Evolutionary conservation across 1,140 invertebrate species (phyloP).

Genomic region (Eurytemora carolleeae): DNA sequence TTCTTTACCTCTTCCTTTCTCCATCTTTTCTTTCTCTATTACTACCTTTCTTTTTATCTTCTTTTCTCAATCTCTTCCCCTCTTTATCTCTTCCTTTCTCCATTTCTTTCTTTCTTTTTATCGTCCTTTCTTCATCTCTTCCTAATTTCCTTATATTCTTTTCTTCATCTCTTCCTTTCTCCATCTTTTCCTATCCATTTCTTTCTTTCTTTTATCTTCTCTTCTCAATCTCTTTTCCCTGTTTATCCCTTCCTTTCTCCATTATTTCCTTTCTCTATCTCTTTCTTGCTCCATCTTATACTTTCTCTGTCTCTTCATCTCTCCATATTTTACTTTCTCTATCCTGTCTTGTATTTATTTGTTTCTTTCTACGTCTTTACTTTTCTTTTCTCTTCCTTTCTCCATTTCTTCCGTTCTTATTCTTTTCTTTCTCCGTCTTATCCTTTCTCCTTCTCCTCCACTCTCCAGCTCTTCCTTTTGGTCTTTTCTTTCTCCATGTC

Average conservation of each 20-base stretch:
- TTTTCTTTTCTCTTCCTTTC: not conserved
- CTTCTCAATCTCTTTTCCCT: not conserved
- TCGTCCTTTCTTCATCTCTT: not conserved
- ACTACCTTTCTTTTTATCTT: no score
- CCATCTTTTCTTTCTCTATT: no score
- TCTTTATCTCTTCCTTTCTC: not conserved
- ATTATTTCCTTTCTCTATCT: not conserved
- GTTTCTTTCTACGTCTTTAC: not conserved
- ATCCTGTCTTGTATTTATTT: not conserved
- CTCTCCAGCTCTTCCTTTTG: not conserved
- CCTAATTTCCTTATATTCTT: not conserved
- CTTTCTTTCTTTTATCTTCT: not conserved
- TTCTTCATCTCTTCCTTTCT: no score
- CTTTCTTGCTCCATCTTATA: no score
- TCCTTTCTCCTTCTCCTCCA: not conserved
- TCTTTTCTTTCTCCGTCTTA: not conserved
- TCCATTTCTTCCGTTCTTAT: not conserved
- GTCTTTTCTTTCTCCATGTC: not conserved
- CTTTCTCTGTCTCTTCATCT: not conserved
- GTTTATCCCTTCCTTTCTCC: not conserved
- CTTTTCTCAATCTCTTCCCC: not conserved
- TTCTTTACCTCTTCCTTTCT: no score
- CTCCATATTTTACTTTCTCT: not conserved
- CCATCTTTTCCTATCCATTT: not conserved
- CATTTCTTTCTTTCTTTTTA: not conserved